A percentile compares a stretch with the other conserved stretches of the same genome.
These are phyloP conservation scores for Poeciliopsis turneri DNA, from an alignment of 2,797 vertebrate species.

Conservation along the genomic window DNA sequence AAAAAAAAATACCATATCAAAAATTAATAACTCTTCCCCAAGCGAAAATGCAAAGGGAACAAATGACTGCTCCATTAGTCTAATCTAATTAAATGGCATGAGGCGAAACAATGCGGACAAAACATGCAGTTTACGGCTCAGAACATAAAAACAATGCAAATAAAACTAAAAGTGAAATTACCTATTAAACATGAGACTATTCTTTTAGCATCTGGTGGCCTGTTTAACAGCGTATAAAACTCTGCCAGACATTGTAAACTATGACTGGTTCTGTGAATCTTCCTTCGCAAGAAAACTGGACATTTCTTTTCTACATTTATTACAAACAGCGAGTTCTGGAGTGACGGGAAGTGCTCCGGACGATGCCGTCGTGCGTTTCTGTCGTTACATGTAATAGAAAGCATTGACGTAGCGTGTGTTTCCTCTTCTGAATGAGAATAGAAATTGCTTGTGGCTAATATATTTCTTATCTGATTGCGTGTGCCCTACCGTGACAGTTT, in stretches of 20 bases:
- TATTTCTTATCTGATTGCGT: background rate
- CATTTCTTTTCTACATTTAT: background rate
- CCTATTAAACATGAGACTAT: background rate
- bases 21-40: background rate
- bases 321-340: background rate
- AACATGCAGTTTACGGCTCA: background rate
- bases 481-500: background rate
- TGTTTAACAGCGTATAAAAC: background rate
- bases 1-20: background rate
- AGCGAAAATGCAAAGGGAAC: background rate
- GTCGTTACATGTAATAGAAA: background rate
- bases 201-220: background rate
- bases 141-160: background rate
- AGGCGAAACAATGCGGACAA: background rate
- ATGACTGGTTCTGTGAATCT: background rate
- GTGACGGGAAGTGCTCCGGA: background rate
- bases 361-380: background rate
- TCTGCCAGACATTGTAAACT: background rate
- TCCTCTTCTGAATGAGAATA: background rate
- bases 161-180: conserved; percentile 2
- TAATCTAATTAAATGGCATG: background rate
- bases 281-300: background rate
- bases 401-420: background rate
- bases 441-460: background rate
- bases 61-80: background rate